These are phyloP conservation scores for Coregonus suidteri DNA, from an alignment of 2,797 vertebrate species.

Conservation along the genomic window DNA sequence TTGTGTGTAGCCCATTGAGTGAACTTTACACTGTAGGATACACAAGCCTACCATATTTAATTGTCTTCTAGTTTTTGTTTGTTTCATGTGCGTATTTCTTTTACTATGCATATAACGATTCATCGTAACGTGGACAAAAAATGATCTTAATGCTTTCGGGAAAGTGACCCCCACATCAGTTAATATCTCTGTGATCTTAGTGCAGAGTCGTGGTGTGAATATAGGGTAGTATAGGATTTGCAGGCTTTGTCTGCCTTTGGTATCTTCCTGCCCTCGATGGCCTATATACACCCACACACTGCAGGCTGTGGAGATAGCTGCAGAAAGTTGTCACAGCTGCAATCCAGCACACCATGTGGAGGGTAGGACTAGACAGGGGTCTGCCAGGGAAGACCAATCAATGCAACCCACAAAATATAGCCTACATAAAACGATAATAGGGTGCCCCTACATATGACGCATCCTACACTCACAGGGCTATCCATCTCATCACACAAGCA, in stretches of 20 bases:
- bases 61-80: no score
- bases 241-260: background rate
- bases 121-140: no score
- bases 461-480: slow-evolving; percentile 12
- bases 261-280: background rate
- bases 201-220: background rate
- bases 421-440: slow-evolving; percentile 27
- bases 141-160: background rate
- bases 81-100: no score
- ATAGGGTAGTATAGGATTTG: background rate
- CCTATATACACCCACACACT: background rate
- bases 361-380: background rate
- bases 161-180: background rate
- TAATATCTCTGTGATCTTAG: background rate
- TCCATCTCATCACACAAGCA: slow-evolving; percentile 22
- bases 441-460: slow-evolving; percentile 24
- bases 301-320: background rate
- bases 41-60: no score
- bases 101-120: no score
- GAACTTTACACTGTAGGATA: no score
- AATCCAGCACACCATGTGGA: slow-evolving; percentile 18
- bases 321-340: background rate
- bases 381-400: slow-evolving; percentile 34
- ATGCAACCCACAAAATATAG: slow-evolving; percentile 45
- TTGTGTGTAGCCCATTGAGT: background rate